Percentiles rank a stretch among this genome's conserved stretches.
These are phyloP conservation scores for Peribatodes rhomboidaria DNA, from an alignment of 2,888 invertebrate species.

Conservation along the genomic window DNA sequence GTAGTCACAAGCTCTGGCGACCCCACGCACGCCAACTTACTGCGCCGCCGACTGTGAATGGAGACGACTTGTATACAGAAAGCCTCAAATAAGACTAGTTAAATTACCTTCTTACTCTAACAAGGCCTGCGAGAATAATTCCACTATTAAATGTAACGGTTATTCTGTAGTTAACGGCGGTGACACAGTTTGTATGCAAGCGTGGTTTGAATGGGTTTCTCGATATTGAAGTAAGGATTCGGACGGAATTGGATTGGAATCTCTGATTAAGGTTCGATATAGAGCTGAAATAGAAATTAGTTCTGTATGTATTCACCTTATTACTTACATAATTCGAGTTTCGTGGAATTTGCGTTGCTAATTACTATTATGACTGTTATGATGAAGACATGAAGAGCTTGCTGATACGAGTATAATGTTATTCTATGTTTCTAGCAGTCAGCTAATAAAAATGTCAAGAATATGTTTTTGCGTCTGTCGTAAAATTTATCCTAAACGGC, in stretches of 20 bases:
- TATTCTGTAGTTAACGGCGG: slow-evolving; percentile 9
- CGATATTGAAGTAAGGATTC: slow-evolving; percentile 13
- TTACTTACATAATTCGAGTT: background rate
- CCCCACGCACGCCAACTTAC: slow-evolving; percentile 22
- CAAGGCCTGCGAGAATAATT: slow-evolving; percentile 35
- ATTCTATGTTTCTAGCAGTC: no score
- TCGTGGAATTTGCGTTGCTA: no score
- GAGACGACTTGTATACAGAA: slow-evolving; percentile 39
- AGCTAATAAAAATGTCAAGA: no score
- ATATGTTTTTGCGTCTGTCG: no score
- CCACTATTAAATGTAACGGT: slow-evolving; percentile 25
- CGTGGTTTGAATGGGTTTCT: slow-evolving; percentile 16
- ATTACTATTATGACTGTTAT: no score
- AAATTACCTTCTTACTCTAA: slow-evolving; percentile 42
- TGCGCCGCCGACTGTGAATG: slow-evolving; percentile 30
- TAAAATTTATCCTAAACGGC: no score
- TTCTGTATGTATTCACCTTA: background rate
- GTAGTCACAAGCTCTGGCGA: background rate
- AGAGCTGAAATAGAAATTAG: background rate
- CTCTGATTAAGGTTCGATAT: background rate
- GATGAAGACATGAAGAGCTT: no score
- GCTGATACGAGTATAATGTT: no score
- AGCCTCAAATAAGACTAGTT: slow-evolving; percentile 45
- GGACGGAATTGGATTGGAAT: slow-evolving; percentile 10
- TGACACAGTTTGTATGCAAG: slow-evolving; percentile 24